Evolutionary conservation across 2,113 vertebrate genomes (phyloP).

Genomic region (Pangasianodon hypophthalmus): DNA sequence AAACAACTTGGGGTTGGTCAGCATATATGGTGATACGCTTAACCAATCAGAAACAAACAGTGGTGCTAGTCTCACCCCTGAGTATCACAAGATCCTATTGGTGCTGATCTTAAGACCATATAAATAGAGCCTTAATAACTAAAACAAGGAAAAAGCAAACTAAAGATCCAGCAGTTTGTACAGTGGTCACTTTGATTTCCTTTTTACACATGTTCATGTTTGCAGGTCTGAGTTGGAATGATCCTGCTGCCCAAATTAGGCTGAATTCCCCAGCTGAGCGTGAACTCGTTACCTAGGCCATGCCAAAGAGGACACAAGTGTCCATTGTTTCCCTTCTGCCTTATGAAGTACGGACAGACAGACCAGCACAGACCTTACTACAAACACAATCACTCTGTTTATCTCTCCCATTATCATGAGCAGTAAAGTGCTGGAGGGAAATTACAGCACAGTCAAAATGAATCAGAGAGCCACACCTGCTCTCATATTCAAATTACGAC

Average conservation of each 20-base stretch:
- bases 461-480: slow-evolving; percentile 8
- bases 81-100: neutral
- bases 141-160: neutral
- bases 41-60: neutral
- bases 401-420: slow-evolving; percentile 27
- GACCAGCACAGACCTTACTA: slow-evolving; percentile 20
- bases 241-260: slow-evolving; percentile 34
- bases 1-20: neutral
- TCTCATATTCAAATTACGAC: neutral
- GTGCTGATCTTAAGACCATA: neutral
- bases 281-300: slow-evolving; percentile 9
- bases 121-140: neutral
- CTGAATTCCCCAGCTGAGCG: slow-evolving; percentile 32
- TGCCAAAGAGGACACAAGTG: slow-evolving; percentile 52
- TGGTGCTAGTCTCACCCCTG: neutral
- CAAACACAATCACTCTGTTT: neutral
- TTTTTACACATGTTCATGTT: neutral
- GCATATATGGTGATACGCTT: neutral
- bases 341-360: slow-evolving; percentile 27
- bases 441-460: slow-evolving; percentile 35
- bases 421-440: slow-evolving; percentile 20
- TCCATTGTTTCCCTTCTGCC: slow-evolving; percentile 40
- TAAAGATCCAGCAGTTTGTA: neutral
- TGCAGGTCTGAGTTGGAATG: slow-evolving; percentile 33
- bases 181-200: neutral